Evolutionary conservation across 2,797 vertebrate genomes (phyloP).

Genomic region (Rhodeus uyekii): DNA sequence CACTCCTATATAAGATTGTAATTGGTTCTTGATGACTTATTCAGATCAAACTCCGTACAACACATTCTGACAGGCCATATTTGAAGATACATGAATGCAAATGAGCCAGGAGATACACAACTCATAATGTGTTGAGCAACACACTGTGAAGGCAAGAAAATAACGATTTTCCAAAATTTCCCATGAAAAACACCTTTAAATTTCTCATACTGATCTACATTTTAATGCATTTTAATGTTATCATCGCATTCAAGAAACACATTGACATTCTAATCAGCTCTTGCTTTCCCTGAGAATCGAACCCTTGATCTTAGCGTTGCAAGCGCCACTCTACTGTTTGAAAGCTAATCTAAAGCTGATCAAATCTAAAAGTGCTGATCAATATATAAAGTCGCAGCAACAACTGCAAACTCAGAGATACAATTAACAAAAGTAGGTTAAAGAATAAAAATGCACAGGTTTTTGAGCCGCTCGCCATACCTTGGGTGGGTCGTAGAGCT

Average conservation of each 20-base stretch:
- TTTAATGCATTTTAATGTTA: no score
- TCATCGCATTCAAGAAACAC: no score
- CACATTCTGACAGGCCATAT: background rate
- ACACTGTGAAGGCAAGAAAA: background rate
- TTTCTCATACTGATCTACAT: background rate
- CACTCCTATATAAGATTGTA: no score
- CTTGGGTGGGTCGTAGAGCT: constrained; percentile 96
- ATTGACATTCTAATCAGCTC: no score
- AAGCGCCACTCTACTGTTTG: no score
- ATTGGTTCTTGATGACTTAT: background rate
- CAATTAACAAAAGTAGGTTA: background rate
- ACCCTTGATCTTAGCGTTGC: no score
- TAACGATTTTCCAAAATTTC: background rate
- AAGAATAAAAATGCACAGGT: background rate
- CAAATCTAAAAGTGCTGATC: background rate
- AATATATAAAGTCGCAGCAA: background rate
- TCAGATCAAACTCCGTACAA: background rate
- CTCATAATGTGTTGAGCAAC: background rate
- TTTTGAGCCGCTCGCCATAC: constrained; percentile 70
- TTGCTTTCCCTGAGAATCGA: no score
- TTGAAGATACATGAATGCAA: background rate
- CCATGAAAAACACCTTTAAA: background rate
- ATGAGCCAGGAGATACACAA: background rate
- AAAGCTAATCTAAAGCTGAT: no score
- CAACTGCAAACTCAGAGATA: background rate